Conservation (phyloP, 2,888 invertebrate genomes). For the Cyrtodaria siliqua region DNA sequence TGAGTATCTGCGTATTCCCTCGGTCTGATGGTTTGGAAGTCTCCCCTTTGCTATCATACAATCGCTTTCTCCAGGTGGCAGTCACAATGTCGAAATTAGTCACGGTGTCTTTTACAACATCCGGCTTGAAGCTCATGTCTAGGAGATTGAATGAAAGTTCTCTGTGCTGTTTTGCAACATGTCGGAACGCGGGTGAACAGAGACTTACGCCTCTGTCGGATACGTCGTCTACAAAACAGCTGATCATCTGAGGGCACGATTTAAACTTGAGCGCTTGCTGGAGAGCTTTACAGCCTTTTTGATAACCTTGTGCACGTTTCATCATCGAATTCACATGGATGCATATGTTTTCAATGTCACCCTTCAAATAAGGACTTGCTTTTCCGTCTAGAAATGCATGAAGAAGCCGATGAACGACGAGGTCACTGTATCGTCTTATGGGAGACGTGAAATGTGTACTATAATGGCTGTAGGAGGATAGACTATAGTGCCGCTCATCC, state of each 20-base stretch:
- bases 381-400: constrained; percentile 55
- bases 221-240: constrained; percentile 54
- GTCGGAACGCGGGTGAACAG: constrained; percentile 56
- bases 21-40: not conserved
- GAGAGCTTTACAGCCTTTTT: constrained; percentile 59
- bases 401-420: constrained; percentile 64
- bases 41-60: constrained; percentile 43
- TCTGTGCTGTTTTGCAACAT: constrained; percentile 40
- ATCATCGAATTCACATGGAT: constrained; percentile 58
- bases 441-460: constrained; percentile 69
- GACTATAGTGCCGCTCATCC: constrained; percentile 64
- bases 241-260: constrained; percentile 45
- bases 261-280: constrained; percentile 50
- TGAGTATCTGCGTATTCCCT: not conserved
- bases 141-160: constrained; percentile 60
- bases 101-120: constrained; percentile 34
- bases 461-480: constrained; percentile 62
- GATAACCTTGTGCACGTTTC: constrained; percentile 58
- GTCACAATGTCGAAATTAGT: constrained; percentile 34
- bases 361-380: constrained; percentile 52
- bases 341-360: constrained; percentile 65
- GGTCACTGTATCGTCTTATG: constrained; percentile 61
- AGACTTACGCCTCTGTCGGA: constrained; percentile 62
- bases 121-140: constrained; percentile 61
- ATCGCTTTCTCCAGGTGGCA: constrained; percentile 61